Evolutionary conservation across 2,797 vertebrate species (phyloP).

Genomic region (Liparis tanakae): DNA sequence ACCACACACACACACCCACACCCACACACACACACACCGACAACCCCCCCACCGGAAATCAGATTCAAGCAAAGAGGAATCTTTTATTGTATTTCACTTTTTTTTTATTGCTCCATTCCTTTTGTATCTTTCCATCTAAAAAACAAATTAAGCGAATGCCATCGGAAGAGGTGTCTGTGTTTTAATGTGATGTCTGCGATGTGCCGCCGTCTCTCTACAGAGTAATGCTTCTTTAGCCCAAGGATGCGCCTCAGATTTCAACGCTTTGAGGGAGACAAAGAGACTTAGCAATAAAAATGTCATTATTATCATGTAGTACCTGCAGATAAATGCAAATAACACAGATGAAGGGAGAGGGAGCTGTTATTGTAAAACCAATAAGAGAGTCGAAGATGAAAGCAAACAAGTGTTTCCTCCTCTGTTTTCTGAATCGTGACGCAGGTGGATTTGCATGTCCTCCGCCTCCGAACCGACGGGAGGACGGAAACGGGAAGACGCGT

Average conservation of each 20-base stretch:
- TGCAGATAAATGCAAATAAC: conserved; percentile 69
- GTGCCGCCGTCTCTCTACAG: conserved; percentile 52
- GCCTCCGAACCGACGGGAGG: conserved; percentile 27
- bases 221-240: conserved; percentile 67
- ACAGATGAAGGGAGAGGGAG: conserved; percentile 67
- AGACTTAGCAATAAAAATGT: conserved; percentile 71
- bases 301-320: conserved; percentile 66
- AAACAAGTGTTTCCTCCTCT: conserved; percentile 34
- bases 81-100: conserved; percentile 54
- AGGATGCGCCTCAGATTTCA: conserved; percentile 67
- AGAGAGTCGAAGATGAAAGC: conserved; percentile 58
- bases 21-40: conserved; percentile 11
- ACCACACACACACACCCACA: conserved; percentile 28
- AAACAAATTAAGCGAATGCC: conserved; percentile 74
- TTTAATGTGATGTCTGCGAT: conserved; percentile 66
- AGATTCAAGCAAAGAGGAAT: conserved; percentile 56
- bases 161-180: conserved; percentile 57
- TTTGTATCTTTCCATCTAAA: conserved; percentile 61
- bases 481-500: conserved; percentile 19
- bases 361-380: conserved; percentile 58
- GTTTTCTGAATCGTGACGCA: conserved; percentile 37
- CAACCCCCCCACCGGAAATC: conserved; percentile 51
- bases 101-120: conserved; percentile 46
- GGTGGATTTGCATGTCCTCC: conserved; percentile 55
- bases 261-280: conserved; percentile 60